phyloP scores from a whole-genome alignment of 2,797 vertebrate species.

The Ctenochaetus hawaiiensis region DNA sequence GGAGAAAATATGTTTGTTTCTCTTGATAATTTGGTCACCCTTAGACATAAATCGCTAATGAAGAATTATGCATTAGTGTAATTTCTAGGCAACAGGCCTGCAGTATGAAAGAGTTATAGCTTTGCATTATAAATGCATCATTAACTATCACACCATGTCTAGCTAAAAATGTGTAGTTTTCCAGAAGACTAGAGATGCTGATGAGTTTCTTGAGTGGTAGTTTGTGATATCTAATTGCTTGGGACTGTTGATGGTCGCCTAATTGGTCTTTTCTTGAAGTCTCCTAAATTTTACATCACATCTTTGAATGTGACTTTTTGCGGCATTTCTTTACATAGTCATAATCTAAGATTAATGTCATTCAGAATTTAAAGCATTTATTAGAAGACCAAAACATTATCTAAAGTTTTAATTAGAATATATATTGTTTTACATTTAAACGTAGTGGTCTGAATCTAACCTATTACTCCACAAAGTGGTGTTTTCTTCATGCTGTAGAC shows the following conservation, averaged over 20 bases:
- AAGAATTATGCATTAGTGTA: constrained; percentile 68
- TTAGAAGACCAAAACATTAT: neutral
- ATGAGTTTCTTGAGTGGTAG: constrained; percentile 16
- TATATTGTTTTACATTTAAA: neutral
- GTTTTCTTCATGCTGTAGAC: constrained; percentile 14
- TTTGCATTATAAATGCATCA: constrained; percentile 63
- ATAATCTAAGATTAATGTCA: neutral
- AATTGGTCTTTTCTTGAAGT: neutral
- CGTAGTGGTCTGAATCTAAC: neutral
- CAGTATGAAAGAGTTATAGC: constrained; percentile 39
- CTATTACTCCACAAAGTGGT: neutral
- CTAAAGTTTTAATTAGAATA: neutral
- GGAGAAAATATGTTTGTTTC: no score
- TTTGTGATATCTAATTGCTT: constrained; percentile 10
- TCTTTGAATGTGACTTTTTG: neutral
- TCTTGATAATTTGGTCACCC: constrained; percentile 11
- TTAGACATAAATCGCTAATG: constrained; percentile 65
- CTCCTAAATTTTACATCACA: neutral
- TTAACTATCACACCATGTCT: constrained; percentile 35
- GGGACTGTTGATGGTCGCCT: neutral
- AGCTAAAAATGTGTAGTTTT: constrained; percentile 21
- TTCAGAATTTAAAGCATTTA: neutral
- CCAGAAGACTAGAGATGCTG: constrained; percentile 1
- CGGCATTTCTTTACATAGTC: neutral
- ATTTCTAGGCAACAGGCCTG: constrained; percentile 45